Base-by-base conservation (phyloP, 2,113 vertebrate genomes). In the Isichthys henryi region DNA sequence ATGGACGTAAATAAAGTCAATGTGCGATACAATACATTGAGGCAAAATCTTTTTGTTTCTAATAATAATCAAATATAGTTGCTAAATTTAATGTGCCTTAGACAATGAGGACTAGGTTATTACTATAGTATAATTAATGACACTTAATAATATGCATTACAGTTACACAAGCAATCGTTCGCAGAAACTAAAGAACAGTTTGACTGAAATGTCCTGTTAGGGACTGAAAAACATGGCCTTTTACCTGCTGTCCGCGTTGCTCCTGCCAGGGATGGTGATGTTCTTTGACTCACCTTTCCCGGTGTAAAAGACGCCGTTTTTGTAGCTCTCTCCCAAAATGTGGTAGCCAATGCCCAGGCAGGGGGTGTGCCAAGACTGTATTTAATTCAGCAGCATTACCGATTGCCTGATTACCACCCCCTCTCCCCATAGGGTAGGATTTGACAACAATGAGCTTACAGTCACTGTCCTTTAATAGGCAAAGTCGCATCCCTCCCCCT, bases 381-480 rank as follows among this genome's bases (percentile, higher is more conserved):
- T 52, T 77, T 74, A 31, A 31, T 52, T 74, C 88, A 9, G 52
- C 53, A 56, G 17, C 53, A 86, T 86, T 86, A 85, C 46, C 15
- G 43, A 46, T 86, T 49, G 46, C 21, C 62, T 7, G 58, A 70
- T 39, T 48, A 45, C 52, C 88, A 58, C 86, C 88, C 89, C 49
- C 39, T 21, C 53, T 77, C 86, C 91, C 90, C 89, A 95, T 94
- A 94, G 94, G 94, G 90, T 89, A 91, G 50, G 8, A 52, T 46
- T n/a, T 50, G 86, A 86, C n/a, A 89, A 86, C 70, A 91, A 45
- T 27, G 86, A 85, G 35, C 49, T 53, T 35, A 56, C 3, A 5
- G 7, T 80, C 46, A 49, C 88, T 35, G 45, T 88, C 74, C 74
- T 39, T 39, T 77, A 77, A 39, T 77, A 77, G 70, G 31, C 31